Base-by-base conservation (phyloP, 2,113 vertebrate genomes). In the Catharus fuscescens region DNA sequence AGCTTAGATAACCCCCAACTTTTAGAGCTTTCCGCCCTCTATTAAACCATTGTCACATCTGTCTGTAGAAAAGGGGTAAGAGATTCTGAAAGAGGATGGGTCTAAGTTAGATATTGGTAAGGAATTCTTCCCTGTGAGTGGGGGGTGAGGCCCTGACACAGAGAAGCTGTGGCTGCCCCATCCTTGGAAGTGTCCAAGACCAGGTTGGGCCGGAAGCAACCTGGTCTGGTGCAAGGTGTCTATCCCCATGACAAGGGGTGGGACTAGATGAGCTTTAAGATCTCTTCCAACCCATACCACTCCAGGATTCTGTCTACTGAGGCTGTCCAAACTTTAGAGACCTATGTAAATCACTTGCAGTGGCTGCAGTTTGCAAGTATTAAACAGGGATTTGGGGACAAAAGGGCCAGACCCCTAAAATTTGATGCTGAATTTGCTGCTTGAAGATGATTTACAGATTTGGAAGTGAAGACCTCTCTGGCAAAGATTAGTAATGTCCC, bases 31-130 rank as follows among this genome's bases (percentile, higher is more conserved):
- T 69, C 80, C 44, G 19, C 10, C 31, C 17, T 74, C 0, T 34
- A 11, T 5, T 73, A 53, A 64, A 44, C 45, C 47, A 25, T 31
- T 1, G 0, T 9, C 50, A 14, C 0, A 0, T 34, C 28, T 87
- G n/a, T 40, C 18, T 50, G 19, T 38, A 31, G 21, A 53, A 73
- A 45, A 31, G 4, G 17, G 10, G 7, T 34, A n/a, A 34, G 45
- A 61, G n/a, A 47, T 28, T 47, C 38, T 74, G 57, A 60, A 89
- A 53, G 25, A 74, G 11, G 3, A 5, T 53, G 17, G 9, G 20
- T 23, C 26, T 54, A 25, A 40, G 40, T 81, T 36, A 20, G 17
- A 40, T 61, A 31, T 11, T 31, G 47, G 54, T 40, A 47, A 76
- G 14, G 47, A 69, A 48, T 47, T n/a, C 48, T 34, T 69, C 6